Base-by-base conservation (phyloP, 1,140 invertebrate genomes). In the Conus betulinus region DNA sequence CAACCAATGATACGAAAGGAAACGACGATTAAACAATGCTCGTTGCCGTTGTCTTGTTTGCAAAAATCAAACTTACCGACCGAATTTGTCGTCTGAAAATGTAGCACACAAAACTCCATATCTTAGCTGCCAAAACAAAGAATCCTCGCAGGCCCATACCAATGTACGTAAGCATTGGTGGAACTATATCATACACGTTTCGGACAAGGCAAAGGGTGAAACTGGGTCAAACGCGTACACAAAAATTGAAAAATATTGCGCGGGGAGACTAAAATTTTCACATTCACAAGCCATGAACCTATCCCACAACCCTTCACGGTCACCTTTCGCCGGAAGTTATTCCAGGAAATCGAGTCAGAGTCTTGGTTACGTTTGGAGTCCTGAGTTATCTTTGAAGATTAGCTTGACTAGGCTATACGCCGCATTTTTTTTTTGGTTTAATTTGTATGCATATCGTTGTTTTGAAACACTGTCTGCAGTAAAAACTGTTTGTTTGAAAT, bases 41-140 rank as follows among this genome's bases (percentile, higher is more conserved):
- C 17, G 60, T 63, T 63, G 60, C 17, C 60, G 60, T 13, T n/a
- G 23, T 71, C 67, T 71, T n/a, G 67, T 71, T 71, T 71, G 67
- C 23, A 71, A 6, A 71, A 71, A 23, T 23, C 13, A 84, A 84
- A 97, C 97, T 97, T 97, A 99, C 98, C 96, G 98, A 97, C 97
- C 98, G 97, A 96, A 98, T 97, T 97, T 99, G 98, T 96, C 98
- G 98, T 96, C 98, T 98, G 95, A 99, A 97, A 96, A 99, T 97
- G 97, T 98, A 99, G 96, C 98, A 98, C 95, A 99, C 97, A 96
- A 98, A 99, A 96, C 97, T 98, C 98, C 98, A 99, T 96, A 99
- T 97, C 96, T 98, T 98, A 94, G 98, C 98, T 95, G 98, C 98
- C 95, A 99, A 96, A 95, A 98, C 96, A 96, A 98, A 97, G 96